phyloP scores from a whole-genome alignment of 2,797 vertebrate genomes.

The Discoglossus pictus region DNA sequence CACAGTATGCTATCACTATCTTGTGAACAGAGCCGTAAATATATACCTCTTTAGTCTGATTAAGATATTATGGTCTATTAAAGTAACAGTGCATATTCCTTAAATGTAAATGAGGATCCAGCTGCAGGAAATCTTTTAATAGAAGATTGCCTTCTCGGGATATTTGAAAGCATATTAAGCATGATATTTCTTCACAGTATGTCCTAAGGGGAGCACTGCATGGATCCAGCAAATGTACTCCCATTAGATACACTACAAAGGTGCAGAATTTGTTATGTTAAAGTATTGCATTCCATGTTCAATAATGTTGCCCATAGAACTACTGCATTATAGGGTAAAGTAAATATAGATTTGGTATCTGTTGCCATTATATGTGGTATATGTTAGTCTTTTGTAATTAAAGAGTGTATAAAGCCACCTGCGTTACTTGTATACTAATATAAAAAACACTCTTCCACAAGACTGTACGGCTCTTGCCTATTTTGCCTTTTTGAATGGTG shows the following conservation, averaged over 20 bases:
- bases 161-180: conserved; percentile 28
- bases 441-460: too few relatives aligned
- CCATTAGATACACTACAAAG: conserved; percentile 36
- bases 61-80: conserved; percentile 29
- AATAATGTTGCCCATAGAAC: neutral
- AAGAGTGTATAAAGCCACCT: too few relatives aligned
- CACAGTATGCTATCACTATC: conserved; percentile 25
- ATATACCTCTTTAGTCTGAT: conserved; percentile 37
- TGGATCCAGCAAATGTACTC: conserved; percentile 34
- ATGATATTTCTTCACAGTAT: conserved; percentile 33
- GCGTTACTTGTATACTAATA: too few relatives aligned
- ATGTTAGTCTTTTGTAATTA: too few relatives aligned
- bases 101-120: conserved; percentile 14
- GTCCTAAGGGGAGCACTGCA: conserved; percentile 36
- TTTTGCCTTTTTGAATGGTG: too few relatives aligned
- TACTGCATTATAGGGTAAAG: conserved; percentile 1
- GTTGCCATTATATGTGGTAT: too few relatives aligned
- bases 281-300: conserved; percentile 13
- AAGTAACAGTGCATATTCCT: conserved; percentile 10
- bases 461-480: too few relatives aligned
- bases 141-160: conserved; percentile 35
- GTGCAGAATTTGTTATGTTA: conserved; percentile 37
- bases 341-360: too few relatives aligned
- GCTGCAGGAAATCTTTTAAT: conserved; percentile 34
- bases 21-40: conserved; percentile 5